phyloP scores from a whole-genome alignment of 2,888 invertebrate genomes.

The Sarcophaga caerulescens region DNA sequence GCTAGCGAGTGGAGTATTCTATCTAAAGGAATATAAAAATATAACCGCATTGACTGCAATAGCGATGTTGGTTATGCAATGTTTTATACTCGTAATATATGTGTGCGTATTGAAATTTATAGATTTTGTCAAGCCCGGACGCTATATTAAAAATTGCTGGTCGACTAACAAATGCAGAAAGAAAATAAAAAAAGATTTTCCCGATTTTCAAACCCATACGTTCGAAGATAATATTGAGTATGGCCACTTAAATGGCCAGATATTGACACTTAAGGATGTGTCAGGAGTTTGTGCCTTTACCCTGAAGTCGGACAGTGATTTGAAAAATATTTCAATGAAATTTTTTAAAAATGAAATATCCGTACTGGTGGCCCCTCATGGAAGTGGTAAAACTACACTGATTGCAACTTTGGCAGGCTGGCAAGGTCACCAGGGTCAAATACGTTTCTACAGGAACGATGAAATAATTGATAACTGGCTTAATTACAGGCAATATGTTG shows the following conservation, averaged over 20 bases:
- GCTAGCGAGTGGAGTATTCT: conserved; percentile 69
- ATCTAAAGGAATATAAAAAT: conserved; percentile 7
- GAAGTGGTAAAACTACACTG: conserved; percentile 95
- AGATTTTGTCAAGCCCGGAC: conserved; percentile 67
- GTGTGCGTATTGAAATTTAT: conserved; percentile 67
- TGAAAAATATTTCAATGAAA: conserved; percentile 74
- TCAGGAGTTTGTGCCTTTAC: conserved; percentile 16
- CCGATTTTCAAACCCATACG: neutral
- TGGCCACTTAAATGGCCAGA: conserved; percentile 71
- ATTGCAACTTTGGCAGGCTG: conserved; percentile 93
- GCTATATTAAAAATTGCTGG: conserved; percentile 66
- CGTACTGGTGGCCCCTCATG: conserved; percentile 87
- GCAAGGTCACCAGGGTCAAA: conserved; percentile 84
- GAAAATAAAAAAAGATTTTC: neutral
- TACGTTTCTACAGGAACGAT: conserved; percentile 72
- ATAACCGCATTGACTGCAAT: conserved; percentile 9
- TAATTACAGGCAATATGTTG: conserved; percentile 85
- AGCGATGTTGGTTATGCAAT: neutral
- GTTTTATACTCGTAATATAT: conserved; percentile 53
- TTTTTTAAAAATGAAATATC: conserved; percentile 75
- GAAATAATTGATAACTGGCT: conserved; percentile 84
- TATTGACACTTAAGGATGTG: conserved; percentile 71
- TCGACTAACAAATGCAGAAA: neutral
- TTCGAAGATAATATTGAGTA: conserved; percentile 68
- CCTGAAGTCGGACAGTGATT: conserved; percentile 55